These are phyloP conservation scores for Hetaerina americana DNA, from an alignment of 1,140 invertebrate genomes.

Conservation along the genomic window DNA sequence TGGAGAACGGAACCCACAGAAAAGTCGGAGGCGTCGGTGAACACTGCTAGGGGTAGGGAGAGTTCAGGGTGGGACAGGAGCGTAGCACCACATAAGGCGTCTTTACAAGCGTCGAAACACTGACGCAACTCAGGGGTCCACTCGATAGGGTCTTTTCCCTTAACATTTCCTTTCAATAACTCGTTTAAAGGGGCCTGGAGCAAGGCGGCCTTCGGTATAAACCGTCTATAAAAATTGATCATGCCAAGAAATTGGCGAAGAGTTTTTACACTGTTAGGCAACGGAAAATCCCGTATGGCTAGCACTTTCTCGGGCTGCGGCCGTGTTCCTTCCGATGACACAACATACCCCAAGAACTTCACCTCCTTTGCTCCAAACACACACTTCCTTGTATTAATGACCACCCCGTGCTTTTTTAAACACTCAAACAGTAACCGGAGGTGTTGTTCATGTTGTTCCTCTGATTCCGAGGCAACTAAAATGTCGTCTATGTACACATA, in stretches of 20 bases:
- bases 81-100: constrained; percentile 4
- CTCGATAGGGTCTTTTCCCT: constrained; percentile 13
- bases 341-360: constrained; percentile 18
- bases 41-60: constrained; percentile 15
- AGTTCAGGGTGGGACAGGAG: constrained; percentile 14
- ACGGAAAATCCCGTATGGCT: constrained; percentile 15
- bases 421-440: constrained; percentile 24
- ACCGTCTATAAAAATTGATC: constrained; percentile 17
- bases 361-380: constrained; percentile 18
- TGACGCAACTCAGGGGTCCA: constrained; percentile 8
- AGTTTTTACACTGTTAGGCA: constrained; percentile 4
- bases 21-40: constrained; percentile 19
- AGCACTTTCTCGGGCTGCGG: constrained; percentile 17
- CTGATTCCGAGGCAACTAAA: constrained; percentile 21
- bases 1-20: constrained; percentile 22
- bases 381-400: constrained; percentile 19
- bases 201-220: constrained; percentile 11
- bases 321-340: constrained; percentile 17
- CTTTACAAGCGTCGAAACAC: constrained; percentile 17
- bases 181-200: constrained; percentile 17
- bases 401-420: constrained; percentile 16
- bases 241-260: constrained; percentile 17
- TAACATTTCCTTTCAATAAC: too few species aligned
- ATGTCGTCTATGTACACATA: constrained; percentile 27
- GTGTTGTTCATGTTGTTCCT: constrained; percentile 25